Conservation (phyloP, 2,797 vertebrate genomes). For the Enteromius argenteus region DNA sequence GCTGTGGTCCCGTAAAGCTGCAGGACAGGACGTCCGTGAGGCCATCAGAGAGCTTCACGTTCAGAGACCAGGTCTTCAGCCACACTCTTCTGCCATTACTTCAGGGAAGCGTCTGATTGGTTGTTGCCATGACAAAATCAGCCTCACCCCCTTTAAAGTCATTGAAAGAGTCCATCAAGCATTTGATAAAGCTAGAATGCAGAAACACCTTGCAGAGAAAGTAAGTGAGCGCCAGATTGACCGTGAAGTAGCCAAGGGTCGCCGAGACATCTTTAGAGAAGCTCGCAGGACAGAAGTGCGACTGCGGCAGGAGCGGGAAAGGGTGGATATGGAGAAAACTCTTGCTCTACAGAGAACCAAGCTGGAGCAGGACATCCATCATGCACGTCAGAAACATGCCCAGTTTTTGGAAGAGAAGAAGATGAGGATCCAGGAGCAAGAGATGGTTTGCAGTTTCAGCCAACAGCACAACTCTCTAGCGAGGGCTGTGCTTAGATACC, state of each 20-base stretch:
- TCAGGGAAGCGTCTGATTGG: slow-evolving; percentile 50
- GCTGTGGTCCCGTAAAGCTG: slow-evolving; percentile 52
- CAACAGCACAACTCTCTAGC: slow-evolving; percentile 61
- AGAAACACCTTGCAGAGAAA: slow-evolving; percentile 43
- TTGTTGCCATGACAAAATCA: slow-evolving; percentile 51
- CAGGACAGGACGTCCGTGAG: slow-evolving; percentile 46
- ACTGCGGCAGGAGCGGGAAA: slow-evolving; percentile 54
- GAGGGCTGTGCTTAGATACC: slow-evolving; percentile 61
- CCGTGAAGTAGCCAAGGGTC: slow-evolving; percentile 33
- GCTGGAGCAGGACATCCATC: slow-evolving; percentile 56
- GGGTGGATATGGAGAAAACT: slow-evolving; percentile 48
- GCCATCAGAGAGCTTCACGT: slow-evolving; percentile 53
- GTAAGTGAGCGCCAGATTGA: slow-evolving; percentile 27
- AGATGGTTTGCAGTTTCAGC: slow-evolving; percentile 63
- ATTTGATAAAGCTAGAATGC: slow-evolving; percentile 46
- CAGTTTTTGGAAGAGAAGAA: slow-evolving; percentile 67
- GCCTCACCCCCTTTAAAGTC: slow-evolving; percentile 56
- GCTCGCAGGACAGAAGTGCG: slow-evolving; percentile 38
- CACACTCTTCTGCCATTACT: background rate
- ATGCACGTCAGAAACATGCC: slow-evolving; percentile 61
- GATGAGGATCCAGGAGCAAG: slow-evolving; percentile 52
- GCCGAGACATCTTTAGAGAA: slow-evolving; percentile 40
- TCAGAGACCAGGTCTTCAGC: slow-evolving; percentile 12
- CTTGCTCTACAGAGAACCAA: slow-evolving; percentile 54
- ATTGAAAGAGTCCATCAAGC: slow-evolving; percentile 66